A percentile compares a stretch with the other conserved stretches of the same genome.
Evolutionary conservation across 2,888 invertebrate genomes (phyloP).

Genomic region (Blastobasis lacticolella): DNA sequence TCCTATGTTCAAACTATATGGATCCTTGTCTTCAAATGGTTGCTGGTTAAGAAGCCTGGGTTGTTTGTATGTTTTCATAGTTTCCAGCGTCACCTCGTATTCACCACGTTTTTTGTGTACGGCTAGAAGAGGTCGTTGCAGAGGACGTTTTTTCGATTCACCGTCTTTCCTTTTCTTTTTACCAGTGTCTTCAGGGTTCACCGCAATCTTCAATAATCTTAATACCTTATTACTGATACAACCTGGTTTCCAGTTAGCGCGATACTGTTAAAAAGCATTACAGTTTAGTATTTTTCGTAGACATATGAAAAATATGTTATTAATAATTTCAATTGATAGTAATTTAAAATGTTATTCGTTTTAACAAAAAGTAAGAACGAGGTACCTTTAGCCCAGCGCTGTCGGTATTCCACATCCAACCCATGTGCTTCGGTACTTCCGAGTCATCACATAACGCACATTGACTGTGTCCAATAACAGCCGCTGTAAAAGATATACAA

Average conservation of each 20-base stretch:
- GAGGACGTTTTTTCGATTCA: conserved; percentile 39
- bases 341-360: neutral
- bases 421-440: conserved; percentile 59
- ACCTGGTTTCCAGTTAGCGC: conserved; percentile 61
- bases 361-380: too few relatives aligned
- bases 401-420: conserved; percentile 67
- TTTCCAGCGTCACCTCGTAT: conserved; percentile 61
- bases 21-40: conserved; percentile 60
- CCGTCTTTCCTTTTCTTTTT: conserved; percentile 42
- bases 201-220: conserved; percentile 49
- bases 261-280: conserved; percentile 45
- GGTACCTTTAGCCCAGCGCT: conserved; percentile 58
- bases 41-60: conserved; percentile 48
- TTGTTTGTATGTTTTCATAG: conserved; percentile 49
- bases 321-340: neutral
- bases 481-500: conserved; percentile 36
- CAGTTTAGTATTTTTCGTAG: neutral
- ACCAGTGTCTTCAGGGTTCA: conserved; percentile 43
- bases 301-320: neutral
- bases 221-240: conserved; percentile 57
- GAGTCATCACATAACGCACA: conserved; percentile 43
- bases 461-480: conserved; percentile 58
- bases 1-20: conserved; percentile 53
- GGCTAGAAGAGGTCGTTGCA: conserved; percentile 51
- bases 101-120: conserved; percentile 61